Conservation (phyloP, 2,113 vertebrate genomes). For the Elachura formosa region DNA sequence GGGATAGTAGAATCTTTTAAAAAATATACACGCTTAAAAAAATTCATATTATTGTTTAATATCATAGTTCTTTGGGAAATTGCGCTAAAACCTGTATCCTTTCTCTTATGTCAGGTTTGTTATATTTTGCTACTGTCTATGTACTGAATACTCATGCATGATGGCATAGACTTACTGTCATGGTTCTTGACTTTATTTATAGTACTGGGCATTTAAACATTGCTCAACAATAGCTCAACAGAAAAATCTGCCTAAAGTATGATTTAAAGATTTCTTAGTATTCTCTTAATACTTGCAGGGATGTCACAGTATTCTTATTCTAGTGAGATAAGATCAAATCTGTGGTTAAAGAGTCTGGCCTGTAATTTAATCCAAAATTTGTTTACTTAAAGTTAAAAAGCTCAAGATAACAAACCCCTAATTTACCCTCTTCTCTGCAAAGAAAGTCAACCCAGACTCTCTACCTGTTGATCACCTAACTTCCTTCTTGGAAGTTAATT, state of each 20-base stretch:
- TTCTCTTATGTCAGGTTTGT: background rate
- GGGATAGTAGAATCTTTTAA: background rate
- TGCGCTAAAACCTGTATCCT: background rate
- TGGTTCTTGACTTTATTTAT: background rate
- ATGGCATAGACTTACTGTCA: background rate
- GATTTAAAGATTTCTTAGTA: background rate
- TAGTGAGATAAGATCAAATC: background rate
- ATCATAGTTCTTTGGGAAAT: background rate
- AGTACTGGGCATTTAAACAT: background rate
- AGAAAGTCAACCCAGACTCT: background rate
- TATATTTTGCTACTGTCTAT: background rate
- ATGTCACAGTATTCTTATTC: background rate
- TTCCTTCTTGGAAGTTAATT: background rate
- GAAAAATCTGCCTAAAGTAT: background rate
- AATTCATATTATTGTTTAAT: background rate
- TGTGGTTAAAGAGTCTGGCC: background rate
- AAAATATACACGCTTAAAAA: rapidly evolving
- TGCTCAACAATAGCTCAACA: background rate
- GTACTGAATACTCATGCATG: too few relatives aligned
- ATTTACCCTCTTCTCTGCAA: background rate
- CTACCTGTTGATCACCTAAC: rapidly evolving
- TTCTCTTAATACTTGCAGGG: background rate
- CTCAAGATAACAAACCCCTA: background rate
- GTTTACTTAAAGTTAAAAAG: background rate
- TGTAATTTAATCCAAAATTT: background rate